These are phyloP conservation scores for Cynocephalus volans DNA, from an alignment of 2,113 vertebrate genomes.

Conservation along the genomic window DNA sequence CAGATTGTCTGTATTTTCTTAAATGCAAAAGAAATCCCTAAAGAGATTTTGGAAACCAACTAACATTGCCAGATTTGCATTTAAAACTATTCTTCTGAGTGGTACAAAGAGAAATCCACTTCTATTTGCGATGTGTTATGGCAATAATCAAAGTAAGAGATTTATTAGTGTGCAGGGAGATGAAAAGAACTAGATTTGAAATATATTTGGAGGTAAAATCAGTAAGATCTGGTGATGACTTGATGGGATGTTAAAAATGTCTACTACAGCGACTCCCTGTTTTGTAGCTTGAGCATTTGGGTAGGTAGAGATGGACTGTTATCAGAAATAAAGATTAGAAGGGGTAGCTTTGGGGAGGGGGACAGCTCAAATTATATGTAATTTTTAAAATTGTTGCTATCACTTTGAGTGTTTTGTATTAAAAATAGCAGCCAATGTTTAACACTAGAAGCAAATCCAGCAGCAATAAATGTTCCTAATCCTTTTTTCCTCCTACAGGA, in stretches of 20 bases:
- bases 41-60: neutral
- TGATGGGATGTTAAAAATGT: neutral
- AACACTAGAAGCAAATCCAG: neutral
- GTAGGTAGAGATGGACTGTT: neutral
- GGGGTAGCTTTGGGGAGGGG: rapidly evolving
- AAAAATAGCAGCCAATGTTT: neutral
- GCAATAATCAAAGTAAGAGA: neutral
- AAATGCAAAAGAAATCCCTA: neutral
- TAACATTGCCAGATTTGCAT: neutral
- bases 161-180: neutral
- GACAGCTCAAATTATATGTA: neutral
- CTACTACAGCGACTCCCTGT: neutral
- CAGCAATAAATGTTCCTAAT: neutral
- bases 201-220: neutral
- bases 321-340: neutral
- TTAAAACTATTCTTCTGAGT: neutral
- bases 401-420: neutral
- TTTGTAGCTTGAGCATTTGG: neutral
- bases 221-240: neutral
- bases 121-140: neutral
- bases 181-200: neutral
- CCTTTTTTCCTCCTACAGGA: neutral
- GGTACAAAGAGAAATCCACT: neutral
- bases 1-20: constrained; percentile 18
- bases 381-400: neutral